These are phyloP conservation scores for Serrognathus titanus DNA, from an alignment of 2,888 invertebrate genomes.

Conservation along the genomic window DNA sequence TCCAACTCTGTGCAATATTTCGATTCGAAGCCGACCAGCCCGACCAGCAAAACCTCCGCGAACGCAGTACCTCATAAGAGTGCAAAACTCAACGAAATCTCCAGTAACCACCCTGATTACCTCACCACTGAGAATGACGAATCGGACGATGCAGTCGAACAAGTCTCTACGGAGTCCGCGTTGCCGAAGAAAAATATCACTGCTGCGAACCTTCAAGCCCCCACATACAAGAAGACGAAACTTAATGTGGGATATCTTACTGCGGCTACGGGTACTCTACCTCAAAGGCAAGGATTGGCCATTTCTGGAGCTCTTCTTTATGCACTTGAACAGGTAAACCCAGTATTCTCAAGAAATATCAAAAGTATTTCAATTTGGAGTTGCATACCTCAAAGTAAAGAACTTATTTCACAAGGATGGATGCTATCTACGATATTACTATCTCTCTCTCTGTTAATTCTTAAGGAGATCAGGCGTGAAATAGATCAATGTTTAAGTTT, in stretches of 20 bases:
- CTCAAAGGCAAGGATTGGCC: constrained; percentile 78
- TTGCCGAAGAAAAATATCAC: constrained; percentile 15
- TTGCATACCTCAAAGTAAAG: no score
- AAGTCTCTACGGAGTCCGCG: constrained; percentile 8
- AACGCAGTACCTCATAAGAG: constrained; percentile 23
- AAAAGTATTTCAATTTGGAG: no score
- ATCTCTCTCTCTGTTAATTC: no score
- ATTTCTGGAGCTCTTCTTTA: constrained; percentile 88
- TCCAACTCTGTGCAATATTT: constrained; percentile 19
- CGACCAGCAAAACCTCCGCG: constrained; percentile 19
- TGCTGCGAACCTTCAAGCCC: constrained; percentile 18
- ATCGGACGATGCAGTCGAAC: constrained; percentile 1
- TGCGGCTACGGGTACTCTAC: constrained; percentile 67
- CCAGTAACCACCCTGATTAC: constrained; percentile 9
- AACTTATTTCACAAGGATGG: no score
- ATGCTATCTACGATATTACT: no score
- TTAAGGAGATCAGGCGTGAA: no score
- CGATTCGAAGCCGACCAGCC: constrained; percentile 18
- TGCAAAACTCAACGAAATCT: constrained; percentile 23
- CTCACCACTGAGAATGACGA: not conserved
- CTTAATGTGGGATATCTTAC: constrained; percentile 85
- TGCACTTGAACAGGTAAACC: constrained; percentile 76
- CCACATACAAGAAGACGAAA: constrained; percentile 49
- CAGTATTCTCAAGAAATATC: no score
- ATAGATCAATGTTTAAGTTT: no score